Conservation (phyloP, 2,888 invertebrate species). For the Exocentrus adspersus region DNA sequence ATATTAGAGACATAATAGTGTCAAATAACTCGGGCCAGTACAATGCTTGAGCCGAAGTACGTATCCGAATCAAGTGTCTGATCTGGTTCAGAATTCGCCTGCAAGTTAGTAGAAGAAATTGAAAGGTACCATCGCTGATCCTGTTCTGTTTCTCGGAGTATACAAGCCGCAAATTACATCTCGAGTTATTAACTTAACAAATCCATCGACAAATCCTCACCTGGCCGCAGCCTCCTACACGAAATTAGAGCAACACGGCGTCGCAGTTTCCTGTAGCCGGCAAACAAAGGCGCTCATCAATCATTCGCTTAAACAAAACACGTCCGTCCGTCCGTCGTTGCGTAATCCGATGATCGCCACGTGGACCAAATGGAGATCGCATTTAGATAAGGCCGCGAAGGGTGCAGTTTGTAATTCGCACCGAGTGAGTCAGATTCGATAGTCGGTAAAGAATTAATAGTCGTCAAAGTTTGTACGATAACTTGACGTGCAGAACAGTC, state of each 20-base stretch:
- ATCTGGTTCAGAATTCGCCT: too few relatives aligned
- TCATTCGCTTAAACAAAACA: constrained; percentile 59
- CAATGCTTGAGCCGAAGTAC: too few relatives aligned
- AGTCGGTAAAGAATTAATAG: not conserved
- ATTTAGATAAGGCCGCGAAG: constrained; percentile 54
- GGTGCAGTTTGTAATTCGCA: constrained; percentile 53
- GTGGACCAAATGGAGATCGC: constrained; percentile 50
- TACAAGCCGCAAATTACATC: constrained; percentile 32
- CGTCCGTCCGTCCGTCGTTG: constrained; percentile 50
- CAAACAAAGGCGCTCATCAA: constrained; percentile 57
- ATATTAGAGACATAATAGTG: too few relatives aligned
- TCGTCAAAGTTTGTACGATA: too few relatives aligned
- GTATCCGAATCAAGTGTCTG: too few relatives aligned
- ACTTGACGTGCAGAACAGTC: too few relatives aligned
- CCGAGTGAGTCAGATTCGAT: constrained; percentile 52
- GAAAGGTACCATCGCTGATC: too few relatives aligned
- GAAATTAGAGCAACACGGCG: constrained; percentile 41
- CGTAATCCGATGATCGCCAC: constrained; percentile 52
- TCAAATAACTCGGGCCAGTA: too few relatives aligned
- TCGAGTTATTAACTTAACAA: constrained; percentile 39
- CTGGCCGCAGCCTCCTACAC: constrained; percentile 40
- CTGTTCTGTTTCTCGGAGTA: constrained; percentile 4
- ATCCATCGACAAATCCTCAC: constrained; percentile 57
- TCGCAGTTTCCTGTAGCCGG: constrained; percentile 43
- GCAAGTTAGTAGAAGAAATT: too few relatives aligned